Conservation (phyloP, 1,140 invertebrate genomes). For the Agraylea sexmaculata region DNA sequence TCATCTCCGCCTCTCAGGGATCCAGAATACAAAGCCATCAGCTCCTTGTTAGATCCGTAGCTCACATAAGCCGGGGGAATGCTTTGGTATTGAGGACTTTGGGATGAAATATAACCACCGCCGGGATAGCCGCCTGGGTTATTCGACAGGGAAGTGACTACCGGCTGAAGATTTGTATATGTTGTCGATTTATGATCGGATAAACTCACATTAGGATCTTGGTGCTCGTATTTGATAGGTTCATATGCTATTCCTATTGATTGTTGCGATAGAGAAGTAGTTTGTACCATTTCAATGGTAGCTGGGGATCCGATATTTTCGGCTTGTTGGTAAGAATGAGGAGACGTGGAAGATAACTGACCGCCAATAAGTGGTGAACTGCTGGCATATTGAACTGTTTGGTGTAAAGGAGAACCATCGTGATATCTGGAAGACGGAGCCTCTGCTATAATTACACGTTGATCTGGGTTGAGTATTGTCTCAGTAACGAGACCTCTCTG, state of each 20-base stretch:
- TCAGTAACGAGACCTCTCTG: conserved; percentile 11
- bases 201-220: conserved; percentile 28
- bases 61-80: conserved; percentile 9
- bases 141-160: conserved; percentile 28
- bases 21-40: conserved; percentile 34
- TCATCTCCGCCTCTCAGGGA: conserved; percentile 29
- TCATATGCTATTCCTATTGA: conserved; percentile 32
- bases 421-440: conserved; percentile 26
- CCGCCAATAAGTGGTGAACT: conserved; percentile 18
- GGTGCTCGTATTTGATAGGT: conserved; percentile 36
- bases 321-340: conserved; percentile 21
- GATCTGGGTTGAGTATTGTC: conserved; percentile 12
- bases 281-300: conserved; percentile 36
- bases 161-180: conserved; percentile 37
- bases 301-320: conserved; percentile 28
- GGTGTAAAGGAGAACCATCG: conserved; percentile 12
- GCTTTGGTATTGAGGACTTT: conserved; percentile 16
- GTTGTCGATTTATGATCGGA: conserved; percentile 24
- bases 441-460: conserved; percentile 19
- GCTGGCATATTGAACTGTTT: conserved; percentile 16
- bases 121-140: conserved; percentile 23
- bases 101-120: conserved; percentile 26
- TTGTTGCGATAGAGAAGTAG: conserved; percentile 29
- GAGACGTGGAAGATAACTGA: conserved; percentile 25
- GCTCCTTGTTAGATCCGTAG: conserved; percentile 26